Conservation (phyloP, 2,888 invertebrate genomes). For the Volucella zonaria region DNA sequence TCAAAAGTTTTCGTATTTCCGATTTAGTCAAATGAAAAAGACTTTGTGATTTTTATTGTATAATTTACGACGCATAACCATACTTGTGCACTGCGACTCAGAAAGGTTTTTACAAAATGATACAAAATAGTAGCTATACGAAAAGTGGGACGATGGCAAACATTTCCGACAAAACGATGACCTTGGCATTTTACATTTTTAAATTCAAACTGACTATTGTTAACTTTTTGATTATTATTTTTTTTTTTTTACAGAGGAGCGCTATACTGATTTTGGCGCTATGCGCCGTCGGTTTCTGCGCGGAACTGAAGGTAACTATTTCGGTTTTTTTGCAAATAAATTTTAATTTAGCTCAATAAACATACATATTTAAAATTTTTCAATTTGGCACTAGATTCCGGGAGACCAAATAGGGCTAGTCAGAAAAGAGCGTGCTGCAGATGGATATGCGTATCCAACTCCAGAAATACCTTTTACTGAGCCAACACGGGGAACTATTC, state of each 20-base stretch:
- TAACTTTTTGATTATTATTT: background rate
- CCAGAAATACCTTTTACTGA: constrained; percentile 78
- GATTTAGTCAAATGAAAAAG: too few relatives aligned
- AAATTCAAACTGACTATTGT: background rate
- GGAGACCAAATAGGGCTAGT: constrained; percentile 21
- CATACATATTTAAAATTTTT: background rate
- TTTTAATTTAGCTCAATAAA: background rate
- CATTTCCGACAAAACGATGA: background rate
- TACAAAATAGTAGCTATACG: background rate
- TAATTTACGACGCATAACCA: too few relatives aligned
- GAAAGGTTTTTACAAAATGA: too few relatives aligned
- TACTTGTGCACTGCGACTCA: background rate
- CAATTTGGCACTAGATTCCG: constrained; percentile 48
- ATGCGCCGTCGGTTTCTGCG: constrained; percentile 75
- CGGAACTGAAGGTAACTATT: constrained; percentile 48
- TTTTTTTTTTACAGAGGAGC: constrained; percentile 78
- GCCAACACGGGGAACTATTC: constrained; percentile 60
- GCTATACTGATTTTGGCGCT: constrained; percentile 80
- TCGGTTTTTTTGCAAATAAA: background rate
- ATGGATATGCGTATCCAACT: constrained; percentile 79
- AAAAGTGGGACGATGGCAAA: background rate
- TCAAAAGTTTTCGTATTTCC: too few relatives aligned
- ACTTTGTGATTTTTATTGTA: too few relatives aligned
- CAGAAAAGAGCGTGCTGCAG: constrained; percentile 78
- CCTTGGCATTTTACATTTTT: background rate